Conservation (phyloP, 2,113 vertebrate species). For the Pelecanoides urinatrix region DNA sequence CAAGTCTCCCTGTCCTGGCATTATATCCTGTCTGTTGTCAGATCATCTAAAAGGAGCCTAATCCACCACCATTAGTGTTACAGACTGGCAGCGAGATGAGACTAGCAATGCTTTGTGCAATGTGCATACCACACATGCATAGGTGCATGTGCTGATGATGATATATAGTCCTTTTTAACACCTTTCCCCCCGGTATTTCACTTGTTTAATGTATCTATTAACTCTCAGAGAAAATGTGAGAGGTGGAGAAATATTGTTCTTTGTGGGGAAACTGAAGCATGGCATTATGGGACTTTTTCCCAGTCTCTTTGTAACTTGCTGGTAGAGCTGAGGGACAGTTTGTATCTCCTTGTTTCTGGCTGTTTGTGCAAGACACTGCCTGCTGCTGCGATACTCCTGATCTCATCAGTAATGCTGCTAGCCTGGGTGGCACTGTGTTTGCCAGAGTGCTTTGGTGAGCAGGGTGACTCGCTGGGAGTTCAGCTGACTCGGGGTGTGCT, state of each 20-base stretch:
- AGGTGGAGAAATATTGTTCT: not conserved
- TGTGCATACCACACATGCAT: not conserved
- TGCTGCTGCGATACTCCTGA: not conserved
- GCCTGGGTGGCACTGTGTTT: not conserved
- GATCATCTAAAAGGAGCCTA: not conserved
- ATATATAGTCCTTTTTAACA: not conserved
- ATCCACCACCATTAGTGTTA: not conserved
- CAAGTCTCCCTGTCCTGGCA: not conserved
- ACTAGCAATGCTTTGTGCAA: not conserved
- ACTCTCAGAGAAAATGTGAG: not conserved
- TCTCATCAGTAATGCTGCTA: not conserved
- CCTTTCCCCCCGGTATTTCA: not conserved
- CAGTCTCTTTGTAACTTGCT: rapidly evolving
- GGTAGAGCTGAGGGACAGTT: not conserved
- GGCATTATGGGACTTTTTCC: not conserved
- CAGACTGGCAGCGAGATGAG: not conserved
- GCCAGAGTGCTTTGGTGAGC: not conserved
- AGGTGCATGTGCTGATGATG: not conserved
- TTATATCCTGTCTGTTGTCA: not conserved
- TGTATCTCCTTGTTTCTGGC: not conserved
- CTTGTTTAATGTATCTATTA: not conserved
- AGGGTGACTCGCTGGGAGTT: not conserved
- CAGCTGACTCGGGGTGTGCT: rapidly evolving
- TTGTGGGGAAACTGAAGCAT: not conserved
- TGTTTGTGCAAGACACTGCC: not conserved